These are phyloP conservation scores for Stichopus horrens DNA, from an alignment of 53 echinoderm and acorn worm genomes.

Conservation along the genomic window DNA sequence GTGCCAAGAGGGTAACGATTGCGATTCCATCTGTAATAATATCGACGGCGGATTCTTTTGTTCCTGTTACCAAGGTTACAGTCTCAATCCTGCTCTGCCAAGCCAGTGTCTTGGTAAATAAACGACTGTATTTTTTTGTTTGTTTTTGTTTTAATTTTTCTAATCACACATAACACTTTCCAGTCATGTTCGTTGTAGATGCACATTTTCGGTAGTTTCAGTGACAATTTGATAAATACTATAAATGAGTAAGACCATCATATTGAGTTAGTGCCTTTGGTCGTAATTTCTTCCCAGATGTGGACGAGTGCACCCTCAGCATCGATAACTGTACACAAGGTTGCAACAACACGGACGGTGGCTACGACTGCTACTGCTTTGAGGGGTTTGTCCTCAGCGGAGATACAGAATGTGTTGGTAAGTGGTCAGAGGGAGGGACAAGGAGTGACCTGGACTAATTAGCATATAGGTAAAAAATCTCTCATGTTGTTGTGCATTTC, in stretches of 20 bases:
- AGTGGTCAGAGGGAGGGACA: constrained; percentile 27
- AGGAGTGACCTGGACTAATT: too few relatives aligned
- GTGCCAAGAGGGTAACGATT: constrained; percentile 58
- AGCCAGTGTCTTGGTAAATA: constrained; percentile 60
- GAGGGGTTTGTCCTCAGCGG: constrained; percentile 58
- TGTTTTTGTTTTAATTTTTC: too few relatives aligned
- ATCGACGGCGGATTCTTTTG: constrained; percentile 65
- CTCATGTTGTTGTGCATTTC: too few relatives aligned
- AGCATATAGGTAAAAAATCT: too few relatives aligned
- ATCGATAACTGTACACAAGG: constrained; percentile 73
- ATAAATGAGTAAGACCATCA: background rate
- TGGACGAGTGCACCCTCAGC: constrained; percentile 67
- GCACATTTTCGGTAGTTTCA: too few relatives aligned
- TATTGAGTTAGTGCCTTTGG: background rate
- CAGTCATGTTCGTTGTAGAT: too few relatives aligned
- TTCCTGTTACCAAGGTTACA: constrained; percentile 63
- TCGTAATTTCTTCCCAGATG: constrained; percentile 46
- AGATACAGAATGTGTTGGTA: constrained; percentile 65
- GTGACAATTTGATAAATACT: too few relatives aligned
- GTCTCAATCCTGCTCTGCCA: constrained; percentile 48
- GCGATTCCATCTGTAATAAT: constrained; percentile 66
- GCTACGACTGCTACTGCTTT: constrained; percentile 66
- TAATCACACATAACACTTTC: too few relatives aligned
- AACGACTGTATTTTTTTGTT: background rate
- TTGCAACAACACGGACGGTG: constrained; percentile 66